Evolutionary conservation across 2,797 vertebrate species (phyloP), one percentile per base, ranked within the genome.

Genomic region (Podarcis siculus): DNA sequence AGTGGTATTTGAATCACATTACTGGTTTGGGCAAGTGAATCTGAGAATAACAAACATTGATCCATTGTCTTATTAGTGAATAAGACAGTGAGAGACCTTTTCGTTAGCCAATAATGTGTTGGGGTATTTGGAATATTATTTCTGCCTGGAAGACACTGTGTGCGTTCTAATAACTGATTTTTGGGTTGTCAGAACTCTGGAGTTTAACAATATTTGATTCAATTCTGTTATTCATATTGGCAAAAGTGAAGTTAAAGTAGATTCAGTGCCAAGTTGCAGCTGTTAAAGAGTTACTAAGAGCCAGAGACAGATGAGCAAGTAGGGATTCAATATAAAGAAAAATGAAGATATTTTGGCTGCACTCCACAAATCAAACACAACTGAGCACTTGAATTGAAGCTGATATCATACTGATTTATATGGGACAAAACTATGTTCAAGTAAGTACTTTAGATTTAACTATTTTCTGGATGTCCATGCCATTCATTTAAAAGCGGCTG

Each of bases 211-310:
- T 32, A 42, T 78, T 69, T 83, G 42, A 37, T 42, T 88, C 25
- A 58, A 21, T 55, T 83, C 32, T 37, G 30, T 39, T 77, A 77
- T 67, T 78, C 8, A 37, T 83, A 39, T 61, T 78, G 82, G 87
- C 27, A 79, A 88, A 78, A 83, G 35, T 79, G 32, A 79, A 77
- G 64, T 69, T 88, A 71, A 71, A 79, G 37, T 88, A 79, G 75
- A 83, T 17, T 45, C 35, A 71, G n/a, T 83, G 81, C 81, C 81
- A 88, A 88, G 81, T 42, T 82, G 66, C 86, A 83, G 80, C 73
- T 83, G 73, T 69, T 83, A 77, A 45, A 71, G 61, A 55, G 69
- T 88, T 88, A 45, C 87, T 79, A 79, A 83, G 71, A 88, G 45
- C 45, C 35, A 83, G 73, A 87, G 86, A 81, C 35, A 64, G 71